These are phyloP conservation scores for Lacanobia wlatinum DNA, from an alignment of 2,888 invertebrate species.

Conservation along the genomic window DNA sequence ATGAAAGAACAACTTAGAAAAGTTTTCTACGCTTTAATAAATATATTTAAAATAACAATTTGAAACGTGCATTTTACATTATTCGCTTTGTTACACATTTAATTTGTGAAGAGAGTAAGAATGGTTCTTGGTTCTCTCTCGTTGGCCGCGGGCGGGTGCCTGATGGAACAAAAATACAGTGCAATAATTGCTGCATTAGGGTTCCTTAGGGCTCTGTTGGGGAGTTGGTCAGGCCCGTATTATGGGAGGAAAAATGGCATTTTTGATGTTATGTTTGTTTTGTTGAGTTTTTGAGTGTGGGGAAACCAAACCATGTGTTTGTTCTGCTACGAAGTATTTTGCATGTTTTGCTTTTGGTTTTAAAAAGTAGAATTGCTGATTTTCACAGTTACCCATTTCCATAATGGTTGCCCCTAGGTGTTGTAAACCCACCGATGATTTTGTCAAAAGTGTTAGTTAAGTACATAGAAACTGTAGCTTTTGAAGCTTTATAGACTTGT, in stretches of 20 bases:
- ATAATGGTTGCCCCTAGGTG: neutral
- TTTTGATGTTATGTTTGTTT: constrained; percentile 13
- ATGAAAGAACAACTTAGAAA: constrained; percentile 45
- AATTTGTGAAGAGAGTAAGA: constrained; percentile 38
- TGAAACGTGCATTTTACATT: constrained; percentile 47
- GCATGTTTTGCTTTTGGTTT: neutral
- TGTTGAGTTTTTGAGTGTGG: neutral
- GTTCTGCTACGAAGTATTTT: neutral
- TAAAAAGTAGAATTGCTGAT: neutral
- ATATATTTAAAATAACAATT: constrained; percentile 44
- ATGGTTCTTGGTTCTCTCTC: constrained; percentile 43
- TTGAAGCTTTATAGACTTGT: neutral
- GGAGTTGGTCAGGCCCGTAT: neutral
- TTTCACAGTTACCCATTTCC: neutral
- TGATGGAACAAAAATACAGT: constrained; percentile 55
- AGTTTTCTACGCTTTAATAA: constrained; percentile 14
- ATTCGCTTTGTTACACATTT: constrained; percentile 55
- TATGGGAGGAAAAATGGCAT: neutral
- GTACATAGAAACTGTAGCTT: neutral
- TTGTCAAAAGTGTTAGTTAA: no score
- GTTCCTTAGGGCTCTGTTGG: constrained; percentile 27
- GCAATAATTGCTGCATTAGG: constrained; percentile 57
- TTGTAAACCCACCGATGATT: neutral
- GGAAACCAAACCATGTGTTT: neutral
- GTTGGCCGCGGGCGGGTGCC: constrained; percentile 15